Evolutionary conservation across 2,797 vertebrate genomes (phyloP), one percentile per base, ranked within the genome.

Genomic region (Anguilla anguilla): DNA sequence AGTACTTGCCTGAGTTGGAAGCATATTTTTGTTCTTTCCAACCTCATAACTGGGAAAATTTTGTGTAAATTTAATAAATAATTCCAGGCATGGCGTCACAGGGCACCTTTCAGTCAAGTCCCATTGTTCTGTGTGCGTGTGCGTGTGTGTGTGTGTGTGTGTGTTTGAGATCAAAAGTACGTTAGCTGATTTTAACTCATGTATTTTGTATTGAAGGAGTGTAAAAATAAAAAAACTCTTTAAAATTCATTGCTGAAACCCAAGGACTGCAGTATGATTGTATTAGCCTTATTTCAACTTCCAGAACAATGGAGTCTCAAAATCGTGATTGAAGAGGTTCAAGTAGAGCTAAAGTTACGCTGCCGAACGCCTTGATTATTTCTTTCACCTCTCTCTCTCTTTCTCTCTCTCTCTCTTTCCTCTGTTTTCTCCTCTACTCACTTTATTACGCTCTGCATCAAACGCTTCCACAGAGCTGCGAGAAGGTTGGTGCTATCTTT

Each of bases 401-500:
- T 96, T 97, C 51, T 51, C 51, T 51, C 49, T 96, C 96, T 96
- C 96, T 94, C 92, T 96, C 96, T 97, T 25, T 67, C n/a, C n/a
- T 9, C 61, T 67, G 11, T 57, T 13, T 95, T 96, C 95, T 88
- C n/a, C 95, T 96, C 95, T 95, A 95, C 96, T 96, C 95, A 95
- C 96, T 96, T 96, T 94, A 96, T 96, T 96, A 95, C 96, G 95
- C 96, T 97, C 96, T 96, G 95, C 96, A 96, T 96, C 96, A 96
- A 96, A 96, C 94, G 95, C 95, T 96, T 96, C 97, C 95, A 96
- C 97, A 98, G 97, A 98, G 96, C 96, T 98, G 95, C 97, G 98
- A 99, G 98, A 99, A 98, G 98, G 98, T 99, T 98, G 97, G 98
- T 99, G 97, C 96, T 96, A 95, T 96, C 96, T 96, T 96, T 96